Evolutionary conservation across 2,113 vertebrate species (phyloP), one percentile per base, ranked within the genome.

Genomic region (Amazona vittata): DNA sequence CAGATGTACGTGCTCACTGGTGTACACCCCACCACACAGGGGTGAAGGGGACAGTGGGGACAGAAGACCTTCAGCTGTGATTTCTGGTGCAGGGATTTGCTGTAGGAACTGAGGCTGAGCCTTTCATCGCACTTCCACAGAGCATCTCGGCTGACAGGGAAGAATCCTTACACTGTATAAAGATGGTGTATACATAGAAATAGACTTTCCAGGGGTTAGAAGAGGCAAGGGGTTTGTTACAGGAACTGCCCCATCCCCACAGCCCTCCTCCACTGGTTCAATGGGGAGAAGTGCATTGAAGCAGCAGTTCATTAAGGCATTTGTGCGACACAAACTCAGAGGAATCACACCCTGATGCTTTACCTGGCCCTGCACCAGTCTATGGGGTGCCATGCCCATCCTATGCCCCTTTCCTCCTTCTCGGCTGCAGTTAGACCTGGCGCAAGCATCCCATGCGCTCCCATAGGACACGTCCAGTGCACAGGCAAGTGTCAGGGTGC

Each of bases 391-490:
- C 17, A 2, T 0, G 4, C 15, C 60, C 41, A 3, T 1, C 46
- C 85, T 11, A 8, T 26, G 62, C 29, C 28, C 31, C 55, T 20
- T 37, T 73, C 53, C 69, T 59, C 35, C 47, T 0, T 1, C 24
- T n/a, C 0, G 0, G 22, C 43, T 24, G 39, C 37, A 2, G 33
- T 9, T 2, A 26, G 31, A 3, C 12, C 79, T 0, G 10, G 10
- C 0, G 2, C 0, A 9, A 76, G 21, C 71, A 73, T 50, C 75
- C 53, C 44, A 2, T 8, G 10, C 0, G 33, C n/a, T 43, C 76
- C 53, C 2, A 2, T 2, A 6, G 21, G 49, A 9, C 1, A 25
- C 24, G 3, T 11, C 31, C 5, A 1, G 15, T 60, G 33, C 65
- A 28, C 0, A 1, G 35, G 17, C 76, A 29, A 71, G 31, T 15